Base-by-base conservation (phyloP, 1,140 invertebrate species). In the Bombus fervidus region DNA sequence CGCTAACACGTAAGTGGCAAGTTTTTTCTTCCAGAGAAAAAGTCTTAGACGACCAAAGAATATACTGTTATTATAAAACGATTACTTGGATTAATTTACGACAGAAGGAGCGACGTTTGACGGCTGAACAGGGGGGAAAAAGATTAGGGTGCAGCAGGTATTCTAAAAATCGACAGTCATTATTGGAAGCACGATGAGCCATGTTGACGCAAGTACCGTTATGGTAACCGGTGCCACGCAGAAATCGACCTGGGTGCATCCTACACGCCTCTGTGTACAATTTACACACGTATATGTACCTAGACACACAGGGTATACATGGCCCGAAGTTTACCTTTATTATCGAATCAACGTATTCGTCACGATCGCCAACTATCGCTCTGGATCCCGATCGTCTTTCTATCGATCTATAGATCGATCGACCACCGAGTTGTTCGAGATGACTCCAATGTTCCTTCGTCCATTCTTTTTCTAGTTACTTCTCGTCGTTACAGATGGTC, bases 181-280 rank as follows among this genome's bases (percentile, higher is more conserved):
- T 77, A 77, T 83, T 83, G 77, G 73, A 83, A 3, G 43, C 73
- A 15, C 1, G 31, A 41, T 31, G 62, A 57, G 25, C 57, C 62
- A 57, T 74, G 81, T 83, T 83, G 73, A 83, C 73, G 22, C 81
- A 22, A 83, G 57, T 79, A 41, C 81, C 86, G 86, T 84, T 88
- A 83, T 88, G 68, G 71, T 86, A 68, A 66, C 81, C 34, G 57
- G 37, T 66, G 73, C 69, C 87, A 57, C 72, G 75, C 78, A 82
- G 87, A 88, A 88, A 87, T 87, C 78, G 81, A 87, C 83, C 82
- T 74, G 84, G 81, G 85, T 71, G 86, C 86, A 86, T 87, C 85
- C 86, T 83, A 83, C 87, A 84, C 81, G 81, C 81, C 81, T 64
- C 62, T 88, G 76, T 87, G 75, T 88, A 87, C 86, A 75, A 66